A percentile compares a stretch with the other conserved stretches of the same genome.
phyloP scores from a whole-genome alignment of 2,113 vertebrate genomes.

The Heptranchias perlo region DNA sequence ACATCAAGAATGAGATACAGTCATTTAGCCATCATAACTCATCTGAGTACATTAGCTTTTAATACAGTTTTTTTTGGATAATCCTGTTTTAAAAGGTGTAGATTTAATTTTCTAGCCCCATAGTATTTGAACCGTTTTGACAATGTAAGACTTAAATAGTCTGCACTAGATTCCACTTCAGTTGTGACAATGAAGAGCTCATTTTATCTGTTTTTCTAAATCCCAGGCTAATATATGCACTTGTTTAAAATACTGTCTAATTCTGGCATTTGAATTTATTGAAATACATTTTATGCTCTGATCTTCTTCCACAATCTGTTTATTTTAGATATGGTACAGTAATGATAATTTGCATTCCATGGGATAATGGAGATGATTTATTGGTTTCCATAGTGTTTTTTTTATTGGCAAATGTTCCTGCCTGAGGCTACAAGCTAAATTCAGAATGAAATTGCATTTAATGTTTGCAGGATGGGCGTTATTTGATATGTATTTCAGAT shows the following conservation, averaged over 20 bases:
- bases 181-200: neutral
- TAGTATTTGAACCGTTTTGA: neutral
- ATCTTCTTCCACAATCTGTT: constrained; percentile 10
- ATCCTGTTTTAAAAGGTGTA: neutral
- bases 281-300: neutral
- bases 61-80: neutral
- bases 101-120: neutral
- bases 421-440: neutral
- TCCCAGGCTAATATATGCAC: neutral
- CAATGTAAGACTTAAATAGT: neutral
- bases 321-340: neutral
- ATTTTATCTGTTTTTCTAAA: neutral
- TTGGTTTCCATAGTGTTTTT: neutral
- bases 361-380: neutral
- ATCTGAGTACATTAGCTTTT: neutral
- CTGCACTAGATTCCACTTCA: neutral
- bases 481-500: neutral
- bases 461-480: neutral
- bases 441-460: neutral
- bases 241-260: neutral
- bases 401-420: neutral
- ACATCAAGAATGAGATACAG: neutral
- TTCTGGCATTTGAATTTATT: neutral
- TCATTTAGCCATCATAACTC: neutral
- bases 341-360: neutral